Evolutionary conservation across 2,888 invertebrate genomes (phyloP), one percentile per base, ranked within the genome.

Genomic region (Phortica okadai): DNA sequence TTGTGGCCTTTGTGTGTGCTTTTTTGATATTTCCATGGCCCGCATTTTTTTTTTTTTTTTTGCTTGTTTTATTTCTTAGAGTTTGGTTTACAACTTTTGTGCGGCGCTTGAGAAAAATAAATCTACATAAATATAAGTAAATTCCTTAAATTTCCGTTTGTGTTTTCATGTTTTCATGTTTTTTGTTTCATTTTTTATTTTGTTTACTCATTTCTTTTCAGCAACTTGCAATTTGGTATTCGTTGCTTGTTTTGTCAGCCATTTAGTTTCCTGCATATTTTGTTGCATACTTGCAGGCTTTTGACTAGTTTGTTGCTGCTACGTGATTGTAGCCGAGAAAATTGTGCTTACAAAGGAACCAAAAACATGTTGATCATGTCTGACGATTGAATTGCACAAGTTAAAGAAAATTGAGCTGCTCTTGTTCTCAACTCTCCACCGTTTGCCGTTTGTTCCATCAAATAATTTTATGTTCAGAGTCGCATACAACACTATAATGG

Each of bases 41-140:
- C 79, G 79, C 81, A n/a, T 82, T 80, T 82, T 80, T 82, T 82
- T 79, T 82, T 79, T 79, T 82, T 82, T 82, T 83, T 82, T 79
- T 79, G 73, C 74, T 77, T 45, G 11, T 75, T 11, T 64, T 69
- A 54, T 33, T 81, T 81, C 44, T 76, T 69, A 70, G 70, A 77
- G 77, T 73, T 75, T 42, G 66, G 66, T 66, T 66, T 41, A 11
- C 66, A 66, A 66, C 66, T 66, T 66, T 66, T 42, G 66, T 33
- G 42, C 42, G 16, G n/a, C 33, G 21, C 66, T 21, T 33, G 42
- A 66, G 41, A 66, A 41, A 21, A 41, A 41, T 5, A 66, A 59
- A 50, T 41, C 41, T 66, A 41, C 42, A 66, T 41, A 66, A 10
- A 42, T 66, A 41, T 33, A 42, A 33, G 66, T 33, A 16, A 33